A percentile compares a stretch with the other conserved stretches of the same genome.
Conservation (phyloP, 2,888 invertebrate genomes). For the Nephrocerus scutellatus region DNA sequence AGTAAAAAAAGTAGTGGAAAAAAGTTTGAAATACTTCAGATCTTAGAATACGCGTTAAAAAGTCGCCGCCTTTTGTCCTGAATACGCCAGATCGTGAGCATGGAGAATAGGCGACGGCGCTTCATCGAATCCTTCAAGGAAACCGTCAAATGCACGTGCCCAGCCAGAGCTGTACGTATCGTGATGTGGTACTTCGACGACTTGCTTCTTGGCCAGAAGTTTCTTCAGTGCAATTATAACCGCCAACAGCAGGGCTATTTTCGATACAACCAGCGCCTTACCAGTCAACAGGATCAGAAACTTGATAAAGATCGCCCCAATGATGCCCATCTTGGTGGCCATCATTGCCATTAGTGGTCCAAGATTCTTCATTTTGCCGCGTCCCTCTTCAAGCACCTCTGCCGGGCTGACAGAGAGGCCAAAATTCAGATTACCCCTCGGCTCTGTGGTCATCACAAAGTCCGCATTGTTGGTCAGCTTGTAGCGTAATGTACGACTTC, state of each 20-base stretch:
- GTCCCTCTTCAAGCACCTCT: slow-evolving; percentile 56
- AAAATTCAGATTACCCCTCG: slow-evolving; percentile 55
- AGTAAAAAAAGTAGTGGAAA: no score
- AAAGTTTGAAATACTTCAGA: no score
- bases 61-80: slow-evolving; percentile 50
- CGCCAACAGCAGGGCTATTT: slow-evolving; percentile 73
- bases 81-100: slow-evolving; percentile 58
- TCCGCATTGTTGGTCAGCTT: slow-evolving; percentile 71
- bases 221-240: slow-evolving; percentile 78
- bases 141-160: slow-evolving; percentile 50
- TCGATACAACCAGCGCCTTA: slow-evolving; percentile 76
- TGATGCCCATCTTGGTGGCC: slow-evolving; percentile 71
- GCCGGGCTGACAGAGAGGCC: slow-evolving; percentile 63
- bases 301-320: slow-evolving; percentile 74
- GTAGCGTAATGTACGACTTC: slow-evolving; percentile 70
- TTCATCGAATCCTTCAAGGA: slow-evolving; percentile 47
- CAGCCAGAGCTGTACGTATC: slow-evolving; percentile 57
- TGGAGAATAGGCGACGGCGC: slow-evolving; percentile 47
- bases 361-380: slow-evolving; percentile 65
- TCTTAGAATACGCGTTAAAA: no score
- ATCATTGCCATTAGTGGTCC: slow-evolving; percentile 67
- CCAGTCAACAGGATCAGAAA: slow-evolving; percentile 74
- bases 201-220: slow-evolving; percentile 59
- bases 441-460: slow-evolving; percentile 64
- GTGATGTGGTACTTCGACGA: slow-evolving; percentile 64